Evolutionary conservation across 2,888 invertebrate species (phyloP), one percentile per base, ranked within the genome.

Genomic region (Crossocerus cetratus): DNA sequence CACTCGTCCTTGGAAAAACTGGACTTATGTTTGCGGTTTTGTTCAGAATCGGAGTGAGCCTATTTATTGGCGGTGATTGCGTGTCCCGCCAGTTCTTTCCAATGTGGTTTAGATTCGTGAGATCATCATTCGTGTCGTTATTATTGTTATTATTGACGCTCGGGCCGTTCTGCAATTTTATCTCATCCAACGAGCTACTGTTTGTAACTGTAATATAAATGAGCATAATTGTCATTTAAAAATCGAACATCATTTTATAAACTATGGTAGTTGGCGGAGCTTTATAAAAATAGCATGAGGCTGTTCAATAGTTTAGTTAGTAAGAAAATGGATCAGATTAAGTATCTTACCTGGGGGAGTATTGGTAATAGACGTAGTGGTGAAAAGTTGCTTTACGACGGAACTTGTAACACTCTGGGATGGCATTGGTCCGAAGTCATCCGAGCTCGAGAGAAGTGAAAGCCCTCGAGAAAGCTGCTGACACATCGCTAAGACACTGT

Each of bases 401-500:
- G 84, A 76, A 69, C 80, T 84, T 0, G 84, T 70, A 3, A 76
- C 76, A 20, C 83, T 72, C 45, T 86, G 85, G 2, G 85, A 77
- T 32, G 86, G 84, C 18, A 84, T 70, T 61, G 88, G 88, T 65
- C 85, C 88, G 64, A 87, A 89, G 84, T 93, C 92, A 77, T 93
- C 93, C 87, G 91, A 91, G 77, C 93, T 93, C 4, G 94, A 93
- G 74, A 96, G 93, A 68, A 96, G 93, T 64, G 95, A 95, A 74
- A 96, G 92, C 22, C 94, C 95, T 85, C 93, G 94, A 56, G 95
- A 94, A 81, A 95, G 92, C 90, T 95, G 95, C 90, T 95, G 96
- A 91, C 96, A 96, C 94, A 96, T 94, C 84, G 94, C 95, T 74
- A 94, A 93, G 65, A 95, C 94, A 56, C 94, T 93, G 86, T 93